Evolutionary conservation across 64 coral and sea anemone species (phyloP), one percentile per base, ranked within the genome.

Genomic region (Montipora efflorescens): DNA sequence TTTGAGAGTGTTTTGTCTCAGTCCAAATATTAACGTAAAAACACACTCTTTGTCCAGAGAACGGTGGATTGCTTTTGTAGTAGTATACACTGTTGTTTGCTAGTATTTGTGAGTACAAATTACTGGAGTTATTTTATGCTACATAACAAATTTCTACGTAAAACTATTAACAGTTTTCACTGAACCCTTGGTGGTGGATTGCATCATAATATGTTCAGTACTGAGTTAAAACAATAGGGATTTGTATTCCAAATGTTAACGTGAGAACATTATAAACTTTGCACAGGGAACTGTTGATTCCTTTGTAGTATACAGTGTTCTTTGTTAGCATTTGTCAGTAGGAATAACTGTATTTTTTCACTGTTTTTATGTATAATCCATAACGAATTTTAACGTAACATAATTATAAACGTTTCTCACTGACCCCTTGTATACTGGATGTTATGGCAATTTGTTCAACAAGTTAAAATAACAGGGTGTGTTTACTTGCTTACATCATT

Each of bases 221-320:
- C 44, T 44, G 11, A 66, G 61, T 66, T 66, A 66, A 66, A 66
- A 66, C 61, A 66, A 66, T 66, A 66, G 61, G 61, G 0, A 14
- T 66, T 66, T 66, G 61, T 66, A 66, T 66, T 66, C 61, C 61
- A 66, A 79, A 46, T 48, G 77, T 79, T 46, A 51, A 46, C 44
- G 44, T 79, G 44, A 18, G 46, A 79, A 48, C 28, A 16, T 79
- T 51, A 46, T 48, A 16, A 79, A 79, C 77, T 48, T 48, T 79
- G 44, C 8, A 46, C 77, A 79, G 77, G 50, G 77, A 79, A 79
- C 77, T 9, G 28, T 79, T 51, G 77, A 79, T 51, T 79, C 77
- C 1, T 79, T 79, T 79, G 77, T 16, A 79, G 77, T 43, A 79
- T 79, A 79, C 77, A 44, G 10, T 79, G 44, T 79, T 79, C 77